phyloP scores from a whole-genome alignment of 2,888 invertebrate genomes.

The Embidobia sp. region DNA sequence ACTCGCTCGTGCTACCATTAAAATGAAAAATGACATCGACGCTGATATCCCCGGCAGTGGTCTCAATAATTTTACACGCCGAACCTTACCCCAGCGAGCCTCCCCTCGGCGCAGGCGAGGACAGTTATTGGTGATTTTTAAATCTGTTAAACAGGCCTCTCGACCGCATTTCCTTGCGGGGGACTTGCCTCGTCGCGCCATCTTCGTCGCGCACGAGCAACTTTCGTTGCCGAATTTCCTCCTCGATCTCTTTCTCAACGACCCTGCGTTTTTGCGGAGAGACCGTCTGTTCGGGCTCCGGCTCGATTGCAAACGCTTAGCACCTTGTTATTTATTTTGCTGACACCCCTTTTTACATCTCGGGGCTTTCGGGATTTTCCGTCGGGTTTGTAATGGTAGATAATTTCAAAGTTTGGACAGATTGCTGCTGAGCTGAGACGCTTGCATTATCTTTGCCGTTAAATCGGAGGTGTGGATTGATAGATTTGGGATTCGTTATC shows the following conservation, averaged over 20 bases:
- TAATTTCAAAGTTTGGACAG: constrained; percentile 43
- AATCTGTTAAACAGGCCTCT: constrained; percentile 77
- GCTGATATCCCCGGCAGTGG: constrained; percentile 73
- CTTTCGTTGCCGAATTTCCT: constrained; percentile 21
- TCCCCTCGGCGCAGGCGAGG: constrained; percentile 53
- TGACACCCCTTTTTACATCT: constrained; percentile 67
- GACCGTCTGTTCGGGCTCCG: constrained; percentile 51
- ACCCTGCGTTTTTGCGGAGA: constrained; percentile 65
- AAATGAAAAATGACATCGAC: constrained; percentile 81
- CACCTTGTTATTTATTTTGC: constrained; percentile 80
- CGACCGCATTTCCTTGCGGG: constrained; percentile 70
- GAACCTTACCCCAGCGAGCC: constrained; percentile 47
- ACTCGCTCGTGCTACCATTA: constrained; percentile 78
- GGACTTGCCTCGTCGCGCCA: constrained; percentile 8
- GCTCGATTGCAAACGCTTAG: constrained; percentile 71
- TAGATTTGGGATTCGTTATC: too few species aligned
- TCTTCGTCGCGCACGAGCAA: constrained; percentile 22
- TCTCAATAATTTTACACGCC: constrained; percentile 58
- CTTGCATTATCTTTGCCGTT: constrained; percentile 34
- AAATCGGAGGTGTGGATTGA: neutral
- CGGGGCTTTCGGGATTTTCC: constrained; percentile 32
- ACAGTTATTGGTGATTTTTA: constrained; percentile 79
- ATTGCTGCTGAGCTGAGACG: constrained; percentile 16
- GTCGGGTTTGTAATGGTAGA: constrained; percentile 29
- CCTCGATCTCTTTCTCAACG: constrained; percentile 7